Conservation (phyloP, 2,797 vertebrate species). For the Lithobates pipiens region DNA sequence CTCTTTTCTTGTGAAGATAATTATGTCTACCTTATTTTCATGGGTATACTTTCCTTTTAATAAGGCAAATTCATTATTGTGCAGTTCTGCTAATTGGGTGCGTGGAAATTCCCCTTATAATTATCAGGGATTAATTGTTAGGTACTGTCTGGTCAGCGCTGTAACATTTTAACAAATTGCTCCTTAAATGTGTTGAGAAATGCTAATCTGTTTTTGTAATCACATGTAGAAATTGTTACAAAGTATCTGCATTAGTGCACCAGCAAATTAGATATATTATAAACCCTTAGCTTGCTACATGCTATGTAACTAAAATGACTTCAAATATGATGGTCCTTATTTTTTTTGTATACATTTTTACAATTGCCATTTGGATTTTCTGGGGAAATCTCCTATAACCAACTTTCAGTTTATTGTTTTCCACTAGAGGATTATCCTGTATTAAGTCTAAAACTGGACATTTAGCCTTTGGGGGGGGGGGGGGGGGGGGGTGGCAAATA, state of each 20-base stretch:
- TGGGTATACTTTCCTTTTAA: conserved; percentile 33
- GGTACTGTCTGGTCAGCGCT: conserved; percentile 9
- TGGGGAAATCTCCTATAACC: background rate
- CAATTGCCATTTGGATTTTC: no score
- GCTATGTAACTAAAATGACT: background rate
- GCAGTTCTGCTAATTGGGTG: conserved; percentile 7
- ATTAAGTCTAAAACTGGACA: no score
- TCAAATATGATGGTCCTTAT: background rate
- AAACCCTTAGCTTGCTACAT: background rate
- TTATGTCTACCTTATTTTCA: conserved; percentile 34
- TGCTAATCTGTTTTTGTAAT: conserved; percentile 13
- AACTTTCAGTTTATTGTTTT: background rate
- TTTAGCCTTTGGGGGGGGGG: background rate
- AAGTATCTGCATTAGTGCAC: background rate
- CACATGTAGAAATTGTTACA: background rate
- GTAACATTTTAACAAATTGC: background rate
- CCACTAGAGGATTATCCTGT: background rate
- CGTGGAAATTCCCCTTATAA: conserved; percentile 19
- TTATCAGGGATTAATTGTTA: conserved; percentile 18
- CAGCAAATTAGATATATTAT: background rate
- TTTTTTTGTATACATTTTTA: background rate
- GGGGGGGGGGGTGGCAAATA: background rate
- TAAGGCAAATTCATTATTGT: background rate
- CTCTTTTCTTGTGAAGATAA: conserved; percentile 20
- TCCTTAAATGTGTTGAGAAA: conserved; percentile 3